Evolutionary conservation across 2,113 vertebrate genomes (phyloP).

Genomic region (Passer domesticus): DNA sequence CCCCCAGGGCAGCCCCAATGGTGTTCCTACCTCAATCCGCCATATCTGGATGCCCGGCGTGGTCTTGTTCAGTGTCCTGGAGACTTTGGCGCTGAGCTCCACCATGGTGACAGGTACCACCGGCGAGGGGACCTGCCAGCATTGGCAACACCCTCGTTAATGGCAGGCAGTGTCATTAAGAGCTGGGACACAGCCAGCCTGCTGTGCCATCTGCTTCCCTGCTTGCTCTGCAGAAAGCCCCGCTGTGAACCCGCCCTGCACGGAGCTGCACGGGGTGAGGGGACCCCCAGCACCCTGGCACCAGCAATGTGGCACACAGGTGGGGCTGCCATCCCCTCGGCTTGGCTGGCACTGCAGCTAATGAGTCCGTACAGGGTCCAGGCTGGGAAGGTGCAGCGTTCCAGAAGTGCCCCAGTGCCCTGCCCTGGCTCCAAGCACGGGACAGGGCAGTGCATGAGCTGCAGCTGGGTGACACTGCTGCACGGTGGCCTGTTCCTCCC

Average conservation of each 20-base stretch:
- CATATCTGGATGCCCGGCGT: slow-evolving; percentile 86
- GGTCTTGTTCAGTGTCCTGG: slow-evolving; percentile 80
- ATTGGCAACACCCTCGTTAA: neutral
- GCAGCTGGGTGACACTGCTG: neutral
- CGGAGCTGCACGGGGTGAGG: accelerated
- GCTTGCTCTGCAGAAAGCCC: neutral
- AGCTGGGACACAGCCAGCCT: neutral
- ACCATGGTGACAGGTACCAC: slow-evolving; percentile 70
- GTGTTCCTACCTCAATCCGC: slow-evolving; percentile 83
- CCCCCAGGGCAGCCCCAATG: neutral
- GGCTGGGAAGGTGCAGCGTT: accelerated
- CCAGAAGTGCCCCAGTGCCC: accelerated
- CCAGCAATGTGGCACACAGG: neutral
- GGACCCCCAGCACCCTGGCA: accelerated
- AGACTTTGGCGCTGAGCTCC: slow-evolving; percentile 74
- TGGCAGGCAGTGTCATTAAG: neutral
- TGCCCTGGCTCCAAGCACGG: accelerated
- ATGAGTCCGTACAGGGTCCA: accelerated
- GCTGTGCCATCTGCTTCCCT: neutral
- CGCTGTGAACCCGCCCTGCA: too few species aligned
- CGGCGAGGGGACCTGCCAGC: neutral
- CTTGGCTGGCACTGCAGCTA: neutral
- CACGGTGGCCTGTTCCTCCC: accelerated
- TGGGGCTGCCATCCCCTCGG: neutral
- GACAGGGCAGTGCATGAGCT: neutral